Evolutionary conservation across 1,140 invertebrate species (phyloP).

Genomic region (Cryptotermes secundus): DNA sequence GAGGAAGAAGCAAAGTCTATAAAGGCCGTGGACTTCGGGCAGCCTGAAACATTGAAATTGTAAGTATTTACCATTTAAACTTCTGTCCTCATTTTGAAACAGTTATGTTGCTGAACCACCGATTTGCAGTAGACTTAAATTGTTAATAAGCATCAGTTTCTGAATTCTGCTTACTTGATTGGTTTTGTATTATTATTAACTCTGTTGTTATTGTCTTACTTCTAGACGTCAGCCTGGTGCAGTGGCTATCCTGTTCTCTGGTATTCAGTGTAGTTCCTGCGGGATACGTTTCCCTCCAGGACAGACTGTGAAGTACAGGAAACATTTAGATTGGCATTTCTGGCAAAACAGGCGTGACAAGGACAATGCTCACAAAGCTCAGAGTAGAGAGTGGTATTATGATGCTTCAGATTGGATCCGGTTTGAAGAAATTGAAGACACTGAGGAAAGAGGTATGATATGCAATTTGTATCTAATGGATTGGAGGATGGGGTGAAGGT

Average conservation of each 20-base stretch:
- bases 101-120: too few species aligned
- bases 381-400: constrained; percentile 86
- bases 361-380: constrained; percentile 78
- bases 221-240: constrained; percentile 65
- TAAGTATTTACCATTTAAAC: constrained; percentile 50
- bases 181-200: not conserved
- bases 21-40: constrained; percentile 62
- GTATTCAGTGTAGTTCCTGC: constrained; percentile 94
- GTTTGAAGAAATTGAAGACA: constrained; percentile 91
- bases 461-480: too few species aligned
- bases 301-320: constrained; percentile 82
- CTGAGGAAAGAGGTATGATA: constrained; percentile 78
- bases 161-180: too few species aligned
- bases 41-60: constrained; percentile 73
- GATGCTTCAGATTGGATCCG: constrained; percentile 89
- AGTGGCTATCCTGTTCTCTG: constrained; percentile 71
- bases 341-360: constrained; percentile 86
- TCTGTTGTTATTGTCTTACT: constrained; percentile 37
- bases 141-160: too few species aligned
- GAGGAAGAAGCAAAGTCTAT: constrained; percentile 50
- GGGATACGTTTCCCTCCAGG: constrained; percentile 86
- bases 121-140: too few species aligned
- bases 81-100: too few species aligned
- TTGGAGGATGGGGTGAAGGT: too few species aligned
- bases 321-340: constrained; percentile 98